Conservation (phyloP, 2,797 vertebrate genomes). For the Pterois miles region DNA sequence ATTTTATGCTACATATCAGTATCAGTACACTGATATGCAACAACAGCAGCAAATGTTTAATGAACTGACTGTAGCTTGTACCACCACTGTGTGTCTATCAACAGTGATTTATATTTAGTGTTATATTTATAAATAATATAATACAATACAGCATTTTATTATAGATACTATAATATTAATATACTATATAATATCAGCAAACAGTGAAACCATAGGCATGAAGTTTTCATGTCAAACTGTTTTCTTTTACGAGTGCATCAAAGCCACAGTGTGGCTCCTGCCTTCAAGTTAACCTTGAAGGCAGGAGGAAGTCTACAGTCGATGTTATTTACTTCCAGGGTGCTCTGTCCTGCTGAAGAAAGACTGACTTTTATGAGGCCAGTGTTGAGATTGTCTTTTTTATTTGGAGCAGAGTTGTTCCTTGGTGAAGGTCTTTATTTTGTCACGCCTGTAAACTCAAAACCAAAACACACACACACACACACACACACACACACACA, state of each 20-base stretch:
- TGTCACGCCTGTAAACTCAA: neutral
- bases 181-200: too few species aligned
- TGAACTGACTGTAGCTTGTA: too few species aligned
- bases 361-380: conserved; percentile 3
- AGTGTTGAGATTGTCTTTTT: neutral
- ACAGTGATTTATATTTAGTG: neutral
- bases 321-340: neutral
- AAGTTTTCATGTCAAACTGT: neutral
- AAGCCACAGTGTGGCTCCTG: neutral
- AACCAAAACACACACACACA: too few species aligned
- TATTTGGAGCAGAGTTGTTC: neutral
- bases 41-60: too few species aligned
- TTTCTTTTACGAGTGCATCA: neutral
- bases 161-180: too few species aligned
- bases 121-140: too few species aligned
- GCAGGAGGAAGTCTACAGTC: neutral
- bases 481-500: too few species aligned
- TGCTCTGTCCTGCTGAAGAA: neutral
- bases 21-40: too few species aligned
- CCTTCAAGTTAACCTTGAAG: neutral
- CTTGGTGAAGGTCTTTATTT: neutral
- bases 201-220: neutral
- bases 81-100: conserved; percentile 7
- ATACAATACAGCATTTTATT: too few species aligned
- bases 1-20: too few species aligned